Conservation (phyloP, 2,113 vertebrate species). For the Serilophus lunatus region DNA sequence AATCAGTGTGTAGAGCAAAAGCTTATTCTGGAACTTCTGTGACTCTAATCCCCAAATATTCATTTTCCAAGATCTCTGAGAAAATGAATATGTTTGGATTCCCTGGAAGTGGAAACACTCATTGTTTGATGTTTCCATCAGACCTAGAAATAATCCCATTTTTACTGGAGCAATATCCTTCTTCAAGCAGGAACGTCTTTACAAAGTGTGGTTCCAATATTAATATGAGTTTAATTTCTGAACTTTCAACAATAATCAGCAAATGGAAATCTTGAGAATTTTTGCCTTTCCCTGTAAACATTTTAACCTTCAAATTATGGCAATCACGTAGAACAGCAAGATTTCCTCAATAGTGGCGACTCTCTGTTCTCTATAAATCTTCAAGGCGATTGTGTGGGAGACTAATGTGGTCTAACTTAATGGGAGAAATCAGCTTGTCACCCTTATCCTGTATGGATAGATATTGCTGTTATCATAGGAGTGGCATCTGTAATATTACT, state of each 20-base stretch:
- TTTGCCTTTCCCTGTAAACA: background rate
- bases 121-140: background rate
- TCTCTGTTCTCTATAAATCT: background rate
- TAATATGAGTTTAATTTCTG: background rate
- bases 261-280: background rate
- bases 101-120: background rate
- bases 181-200: background rate
- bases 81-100: background rate
- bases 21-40: background rate
- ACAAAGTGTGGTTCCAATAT: background rate
- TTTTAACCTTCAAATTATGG: background rate
- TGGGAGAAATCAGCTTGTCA: background rate
- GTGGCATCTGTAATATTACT: background rate
- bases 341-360: background rate
- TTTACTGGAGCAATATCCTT: background rate
- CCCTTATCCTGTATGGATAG: background rate
- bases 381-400: background rate
- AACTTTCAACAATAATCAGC: background rate
- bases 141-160: background rate
- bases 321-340: rapidly evolving
- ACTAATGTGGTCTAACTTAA: background rate
- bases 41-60: background rate
- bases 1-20: background rate
- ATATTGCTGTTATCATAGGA: background rate
- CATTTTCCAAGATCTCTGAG: background rate